Conservation (phyloP, 2,888 invertebrate species). For the Caenorhabditis sp. region DNA sequence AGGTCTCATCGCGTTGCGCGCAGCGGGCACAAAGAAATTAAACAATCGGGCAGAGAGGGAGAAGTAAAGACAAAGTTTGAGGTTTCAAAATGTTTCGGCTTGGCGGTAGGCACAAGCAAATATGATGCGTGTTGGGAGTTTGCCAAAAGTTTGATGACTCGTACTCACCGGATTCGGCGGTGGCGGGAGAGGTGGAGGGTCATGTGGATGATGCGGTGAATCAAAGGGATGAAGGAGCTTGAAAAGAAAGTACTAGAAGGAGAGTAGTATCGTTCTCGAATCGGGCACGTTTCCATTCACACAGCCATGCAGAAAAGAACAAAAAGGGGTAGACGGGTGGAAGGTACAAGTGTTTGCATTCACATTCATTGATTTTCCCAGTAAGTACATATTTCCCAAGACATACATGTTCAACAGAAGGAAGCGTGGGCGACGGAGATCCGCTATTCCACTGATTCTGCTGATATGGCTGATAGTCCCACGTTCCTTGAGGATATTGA, state of each 20-base stretch:
- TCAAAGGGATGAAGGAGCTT: conserved; percentile 31
- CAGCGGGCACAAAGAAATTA: not conserved
- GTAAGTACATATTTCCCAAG: too few species aligned
- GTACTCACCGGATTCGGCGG: conserved; percentile 36
- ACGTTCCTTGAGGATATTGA: too few species aligned
- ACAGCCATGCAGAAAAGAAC: not conserved
- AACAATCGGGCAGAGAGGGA: conserved; percentile 5
- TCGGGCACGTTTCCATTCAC: not conserved
- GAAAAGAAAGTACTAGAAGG: conserved; percentile 18
- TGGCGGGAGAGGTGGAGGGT: conserved; percentile 11
- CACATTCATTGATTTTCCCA: too few species aligned
- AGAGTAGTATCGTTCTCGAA: not conserved
- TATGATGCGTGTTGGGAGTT: too few species aligned
- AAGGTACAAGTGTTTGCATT: too few species aligned
- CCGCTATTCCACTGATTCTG: not conserved
- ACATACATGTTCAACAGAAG: conserved; percentile 21
- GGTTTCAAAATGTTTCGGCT: conserved; percentile 42
- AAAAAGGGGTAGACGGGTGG: too few species aligned
- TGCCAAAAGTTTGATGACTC: not conserved
- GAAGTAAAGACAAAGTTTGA: conserved; percentile 32
- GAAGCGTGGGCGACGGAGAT: conserved; percentile 23
- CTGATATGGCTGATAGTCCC: conserved; percentile 20
- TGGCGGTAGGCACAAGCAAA: conserved; percentile 21
- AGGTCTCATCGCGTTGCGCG: not conserved
- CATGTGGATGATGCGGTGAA: conserved; percentile 17